Conservation (phyloP, 2,113 vertebrate species). For the Amphiprion percula region DNA sequence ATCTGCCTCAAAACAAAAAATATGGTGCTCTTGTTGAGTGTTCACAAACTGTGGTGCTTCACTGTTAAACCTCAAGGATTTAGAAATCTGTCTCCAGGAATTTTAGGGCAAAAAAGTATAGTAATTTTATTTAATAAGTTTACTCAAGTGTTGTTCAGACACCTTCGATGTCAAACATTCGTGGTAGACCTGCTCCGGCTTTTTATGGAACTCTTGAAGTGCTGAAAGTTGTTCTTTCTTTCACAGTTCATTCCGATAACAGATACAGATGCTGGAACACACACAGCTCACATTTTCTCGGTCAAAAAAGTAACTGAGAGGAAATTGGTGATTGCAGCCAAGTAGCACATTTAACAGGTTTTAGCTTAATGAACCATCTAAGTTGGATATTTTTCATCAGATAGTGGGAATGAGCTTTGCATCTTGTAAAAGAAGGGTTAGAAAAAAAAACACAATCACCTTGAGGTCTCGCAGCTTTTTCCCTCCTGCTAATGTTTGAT, state of each 20-base stretch:
- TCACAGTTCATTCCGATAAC: constrained; percentile 8
- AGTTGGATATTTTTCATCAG: constrained; percentile 27
- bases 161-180: background rate
- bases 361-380: constrained; percentile 35
- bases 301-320: constrained; percentile 21
- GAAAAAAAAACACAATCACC: constrained; percentile 44
- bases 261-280: constrained; percentile 10
- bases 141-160: background rate
- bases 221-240: constrained; percentile 1
- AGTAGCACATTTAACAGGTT: constrained; percentile 33
- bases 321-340: constrained; percentile 24
- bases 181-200: constrained; percentile 1
- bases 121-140: background rate
- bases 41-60: background rate
- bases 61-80: background rate
- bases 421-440: constrained; percentile 40
- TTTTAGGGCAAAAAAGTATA: background rate
- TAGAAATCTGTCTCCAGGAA: background rate
- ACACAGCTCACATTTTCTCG: constrained; percentile 21
- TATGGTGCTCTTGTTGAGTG: background rate
- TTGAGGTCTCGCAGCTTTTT: constrained; percentile 53
- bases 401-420: constrained; percentile 6
- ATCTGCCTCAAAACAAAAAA: background rate
- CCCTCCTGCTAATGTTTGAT: constrained; percentile 63
- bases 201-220: constrained; percentile 12